phyloP scores from a whole-genome alignment of 1,140 invertebrate genomes.

The Drusus annulatus region DNA sequence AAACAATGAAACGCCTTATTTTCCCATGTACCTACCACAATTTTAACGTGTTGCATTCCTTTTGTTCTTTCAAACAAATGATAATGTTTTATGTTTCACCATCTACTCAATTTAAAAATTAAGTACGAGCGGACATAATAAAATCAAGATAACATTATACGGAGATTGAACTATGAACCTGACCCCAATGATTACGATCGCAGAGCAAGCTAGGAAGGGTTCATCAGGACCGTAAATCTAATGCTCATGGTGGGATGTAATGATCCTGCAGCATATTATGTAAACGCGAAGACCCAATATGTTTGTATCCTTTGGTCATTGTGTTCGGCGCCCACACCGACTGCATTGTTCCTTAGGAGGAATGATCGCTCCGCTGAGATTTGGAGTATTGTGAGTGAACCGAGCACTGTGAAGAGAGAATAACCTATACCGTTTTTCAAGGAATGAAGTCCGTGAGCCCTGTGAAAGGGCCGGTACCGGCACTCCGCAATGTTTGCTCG shows the following conservation, averaged over 20 bases:
- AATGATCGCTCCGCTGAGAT: background rate
- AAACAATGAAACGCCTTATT: too few relatives aligned
- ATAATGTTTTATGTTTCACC: too few relatives aligned
- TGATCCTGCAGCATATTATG: constrained; percentile 22
- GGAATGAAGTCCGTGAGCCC: constrained; percentile 9
- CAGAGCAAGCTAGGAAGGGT: background rate
- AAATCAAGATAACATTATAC: too few relatives aligned
- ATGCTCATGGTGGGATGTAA: constrained; percentile 9
- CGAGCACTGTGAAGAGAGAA: background rate
- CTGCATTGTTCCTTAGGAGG: constrained; percentile 12
- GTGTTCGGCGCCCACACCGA: constrained; percentile 16
- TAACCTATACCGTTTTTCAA: background rate
- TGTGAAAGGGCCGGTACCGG: background rate
- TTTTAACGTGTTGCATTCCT: too few relatives aligned
- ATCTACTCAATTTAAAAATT: too few relatives aligned
- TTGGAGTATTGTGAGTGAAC: background rate
- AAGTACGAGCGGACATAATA: too few relatives aligned
- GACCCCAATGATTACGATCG: too few relatives aligned
- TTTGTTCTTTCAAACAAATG: too few relatives aligned
- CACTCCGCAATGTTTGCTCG: constrained; percentile 22
- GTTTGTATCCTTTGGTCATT: constrained; percentile 15
- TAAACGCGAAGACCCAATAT: background rate
- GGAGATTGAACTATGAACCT: too few relatives aligned
- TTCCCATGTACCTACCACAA: too few relatives aligned
- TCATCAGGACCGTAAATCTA: constrained; percentile 9